Base-by-base conservation (phyloP, 1,140 invertebrate genomes). In the Dryas iulia region DNA sequence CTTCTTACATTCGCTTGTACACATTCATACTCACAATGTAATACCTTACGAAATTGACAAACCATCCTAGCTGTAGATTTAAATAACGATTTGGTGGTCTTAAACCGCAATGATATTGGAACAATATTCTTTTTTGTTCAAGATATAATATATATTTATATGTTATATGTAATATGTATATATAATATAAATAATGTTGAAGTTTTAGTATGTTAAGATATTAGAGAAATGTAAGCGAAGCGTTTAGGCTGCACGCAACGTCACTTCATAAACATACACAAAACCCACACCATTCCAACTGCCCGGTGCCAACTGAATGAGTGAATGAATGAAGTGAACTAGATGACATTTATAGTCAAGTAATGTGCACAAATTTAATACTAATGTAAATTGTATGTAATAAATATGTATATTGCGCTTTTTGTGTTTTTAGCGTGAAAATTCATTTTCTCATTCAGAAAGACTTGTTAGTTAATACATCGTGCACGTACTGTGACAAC, bases 401-500 rank as follows among this genome's bases (percentile, higher is more conserved):
- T 11, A 21, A 6, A 3, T 47, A 47, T 8, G 2, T 18, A 2
- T 3, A 2, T 28, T 21, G 39, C 14, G 14, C 18, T 47, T 47
- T 47, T 21, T 47, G 39, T 47, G 39, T 10, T 2, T n/a, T 18
- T 8, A 47, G 14, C 18, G 39, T 47, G n/a, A 47, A 21, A 47
- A n/a, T 57, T 69, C 66, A 81, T 79, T 83, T 77, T 75, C 78
- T 82, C 72, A 79, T 81, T 79, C 74, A 74, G 56, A 62, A 59
- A 73, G 58, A 64, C 69, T 67, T 70, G 77, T 86, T 86, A 87
- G 78, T 86, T 74, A 84, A 76, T 76, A 74, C 77, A 77, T 72
- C 73, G 73, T 85, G 66, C 76, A 91, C 87, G 79, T 91, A 91
- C 87, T 86, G 86, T 91, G 78, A 85, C 81, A 73, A 90, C 74